Percentiles rank a stretch among this genome's conserved stretches.
Conservation (phyloP, 2,113 vertebrate species). For the Bubo scandiacus region DNA sequence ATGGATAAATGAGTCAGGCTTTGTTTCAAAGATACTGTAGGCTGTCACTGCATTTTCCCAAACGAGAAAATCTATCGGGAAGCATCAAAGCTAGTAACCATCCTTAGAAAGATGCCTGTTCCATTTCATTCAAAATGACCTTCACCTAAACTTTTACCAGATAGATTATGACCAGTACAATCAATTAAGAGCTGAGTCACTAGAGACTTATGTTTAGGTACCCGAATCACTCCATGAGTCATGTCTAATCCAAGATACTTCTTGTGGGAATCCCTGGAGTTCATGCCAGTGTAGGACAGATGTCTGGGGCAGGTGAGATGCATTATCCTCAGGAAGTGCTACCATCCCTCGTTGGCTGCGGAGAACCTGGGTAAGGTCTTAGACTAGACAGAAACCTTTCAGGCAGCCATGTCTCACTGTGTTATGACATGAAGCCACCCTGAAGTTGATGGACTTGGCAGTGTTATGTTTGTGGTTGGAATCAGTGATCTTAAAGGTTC, state of each 20-base stretch:
- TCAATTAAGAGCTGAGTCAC: background rate
- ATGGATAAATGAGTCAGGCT: background rate
- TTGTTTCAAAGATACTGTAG: background rate
- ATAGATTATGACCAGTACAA: background rate
- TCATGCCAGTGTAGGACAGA: background rate
- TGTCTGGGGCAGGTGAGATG: background rate
- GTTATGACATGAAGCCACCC: background rate
- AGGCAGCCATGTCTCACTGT: fast-evolving
- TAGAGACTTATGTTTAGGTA: background rate
- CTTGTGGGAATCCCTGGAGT: background rate
- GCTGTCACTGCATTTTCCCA: background rate
- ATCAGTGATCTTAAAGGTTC: background rate
- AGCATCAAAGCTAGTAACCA: background rate
- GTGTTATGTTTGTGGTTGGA: background rate
- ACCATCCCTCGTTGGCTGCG: background rate
- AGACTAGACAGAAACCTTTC: background rate
- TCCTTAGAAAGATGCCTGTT: background rate
- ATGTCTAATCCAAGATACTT: background rate
- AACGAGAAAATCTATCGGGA: background rate
- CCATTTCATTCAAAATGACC: background rate
- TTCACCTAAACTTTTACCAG: background rate
- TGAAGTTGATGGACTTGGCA: background rate
- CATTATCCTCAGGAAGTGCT: background rate
- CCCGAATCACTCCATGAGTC: slow-evolving; percentile 26
- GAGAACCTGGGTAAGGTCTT: background rate